A percentile compares a stretch with the other conserved stretches of the same genome.
These are phyloP conservation scores for Oenanthe melanoleuca DNA, from an alignment of 2,113 vertebrate species.

Conservation along the genomic window DNA sequence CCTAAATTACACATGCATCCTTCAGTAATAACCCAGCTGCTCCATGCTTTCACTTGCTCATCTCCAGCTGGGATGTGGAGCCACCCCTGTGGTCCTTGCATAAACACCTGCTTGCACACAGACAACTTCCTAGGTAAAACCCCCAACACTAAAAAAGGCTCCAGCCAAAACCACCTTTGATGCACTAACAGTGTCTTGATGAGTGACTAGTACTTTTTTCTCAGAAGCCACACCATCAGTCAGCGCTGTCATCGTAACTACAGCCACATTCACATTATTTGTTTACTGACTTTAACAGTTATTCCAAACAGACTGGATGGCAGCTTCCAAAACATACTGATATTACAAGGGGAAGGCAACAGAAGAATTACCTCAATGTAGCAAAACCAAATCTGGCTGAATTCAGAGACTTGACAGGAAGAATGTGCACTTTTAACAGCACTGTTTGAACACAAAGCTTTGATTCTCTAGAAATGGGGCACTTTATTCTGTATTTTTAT, in stretches of 20 bases:
- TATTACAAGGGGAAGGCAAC: background rate
- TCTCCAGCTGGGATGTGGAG: background rate
- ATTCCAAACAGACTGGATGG: background rate
- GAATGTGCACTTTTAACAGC: background rate
- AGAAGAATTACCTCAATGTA: background rate
- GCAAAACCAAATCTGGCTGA: background rate
- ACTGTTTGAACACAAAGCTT: background rate
- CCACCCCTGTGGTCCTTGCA: rapidly evolving
- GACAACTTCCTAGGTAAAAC: background rate
- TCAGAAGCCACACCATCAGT: background rate
- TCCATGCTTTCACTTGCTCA: rapidly evolving
- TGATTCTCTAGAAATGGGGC: background rate
- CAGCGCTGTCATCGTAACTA: background rate
- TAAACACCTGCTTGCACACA: background rate
- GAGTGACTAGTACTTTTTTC: background rate
- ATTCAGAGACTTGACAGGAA: background rate
- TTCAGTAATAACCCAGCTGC: background rate
- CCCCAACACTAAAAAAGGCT: background rate
- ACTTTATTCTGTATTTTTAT: background rate
- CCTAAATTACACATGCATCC: rapidly evolving
- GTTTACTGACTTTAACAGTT: background rate
- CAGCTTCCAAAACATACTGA: background rate
- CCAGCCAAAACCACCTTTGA: background rate
- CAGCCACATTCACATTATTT: background rate
- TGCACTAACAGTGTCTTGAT: background rate